Conservation (phyloP, 37 sponge, comb jelly and placozoan genomes). For the Petrosia ficiformis region DNA sequence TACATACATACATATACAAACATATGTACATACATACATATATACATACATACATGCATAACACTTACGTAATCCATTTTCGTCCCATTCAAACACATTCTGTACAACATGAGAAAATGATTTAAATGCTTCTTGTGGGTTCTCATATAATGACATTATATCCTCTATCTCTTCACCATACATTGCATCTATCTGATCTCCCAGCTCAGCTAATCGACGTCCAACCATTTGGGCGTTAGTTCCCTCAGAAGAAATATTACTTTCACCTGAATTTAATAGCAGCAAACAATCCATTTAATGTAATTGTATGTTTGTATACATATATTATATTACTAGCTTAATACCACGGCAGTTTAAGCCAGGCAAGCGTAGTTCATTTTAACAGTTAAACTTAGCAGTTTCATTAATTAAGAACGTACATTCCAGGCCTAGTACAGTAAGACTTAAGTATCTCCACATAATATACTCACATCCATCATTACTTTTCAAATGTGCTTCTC, state of each 20-base stretch:
- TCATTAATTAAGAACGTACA: too few relatives aligned
- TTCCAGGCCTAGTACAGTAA: too few relatives aligned
- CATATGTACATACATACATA: background rate
- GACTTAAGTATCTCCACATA: too few relatives aligned
- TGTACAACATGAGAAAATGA: constrained; percentile 37
- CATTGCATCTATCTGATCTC: constrained; percentile 51
- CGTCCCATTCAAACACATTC: constrained; percentile 65
- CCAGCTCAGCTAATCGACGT: constrained; percentile 18
- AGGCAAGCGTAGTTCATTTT: too few relatives aligned
- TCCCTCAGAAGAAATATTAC: too few relatives aligned
- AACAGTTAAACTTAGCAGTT: too few relatives aligned
- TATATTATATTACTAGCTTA: too few relatives aligned
- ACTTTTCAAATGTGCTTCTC: background rate
- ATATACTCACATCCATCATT: too few relatives aligned
- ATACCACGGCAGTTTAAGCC: too few relatives aligned
- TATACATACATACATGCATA: background rate
- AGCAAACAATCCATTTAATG: too few relatives aligned
- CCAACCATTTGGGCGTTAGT: background rate
- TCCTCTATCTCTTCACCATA: constrained; percentile 50
- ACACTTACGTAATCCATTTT: constrained; percentile 1
- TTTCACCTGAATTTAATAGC: too few relatives aligned
- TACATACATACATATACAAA: background rate
- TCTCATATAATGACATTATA: constrained; percentile 32
- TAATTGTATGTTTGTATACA: too few relatives aligned
- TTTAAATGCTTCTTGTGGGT: constrained; percentile 37